A percentile compares a stretch with the other conserved stretches of the same genome.
phyloP scores from a whole-genome alignment of 2,113 vertebrate species.

The Seriola aureovittata region DNA sequence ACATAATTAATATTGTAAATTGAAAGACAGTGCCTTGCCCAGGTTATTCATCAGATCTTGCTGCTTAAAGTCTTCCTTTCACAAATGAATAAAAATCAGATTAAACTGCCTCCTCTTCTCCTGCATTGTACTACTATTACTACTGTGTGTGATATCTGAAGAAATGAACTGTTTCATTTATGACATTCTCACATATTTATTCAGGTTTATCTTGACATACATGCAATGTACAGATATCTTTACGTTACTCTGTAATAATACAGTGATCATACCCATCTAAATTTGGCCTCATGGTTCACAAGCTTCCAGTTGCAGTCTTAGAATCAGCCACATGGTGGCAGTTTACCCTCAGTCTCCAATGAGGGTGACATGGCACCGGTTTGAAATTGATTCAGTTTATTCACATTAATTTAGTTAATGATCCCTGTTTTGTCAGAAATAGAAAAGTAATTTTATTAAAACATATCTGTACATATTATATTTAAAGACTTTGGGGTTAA shows the following conservation, averaged over 20 bases:
- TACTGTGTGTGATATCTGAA: background rate
- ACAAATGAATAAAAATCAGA: conserved; percentile 82
- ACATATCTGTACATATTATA: background rate
- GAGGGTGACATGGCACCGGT: background rate
- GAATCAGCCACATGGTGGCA: conserved; percentile 45
- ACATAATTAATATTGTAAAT: conserved; percentile 45
- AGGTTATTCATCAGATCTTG: conserved; percentile 63
- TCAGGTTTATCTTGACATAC: background rate
- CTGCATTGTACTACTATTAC: background rate
- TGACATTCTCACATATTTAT: background rate
- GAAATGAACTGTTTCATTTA: background rate
- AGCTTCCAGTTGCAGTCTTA: background rate
- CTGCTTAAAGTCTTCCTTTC: conserved; percentile 81
- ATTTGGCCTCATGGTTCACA: background rate
- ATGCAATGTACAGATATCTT: background rate
- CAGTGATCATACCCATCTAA: background rate
- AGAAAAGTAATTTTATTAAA: background rate
- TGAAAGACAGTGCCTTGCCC: conserved; percentile 75
- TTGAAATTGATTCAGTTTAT: background rate
- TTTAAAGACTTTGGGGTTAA: background rate
- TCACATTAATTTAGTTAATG: background rate
- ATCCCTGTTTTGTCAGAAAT: background rate
- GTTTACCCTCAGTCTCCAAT: background rate
- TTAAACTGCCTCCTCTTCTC: conserved; percentile 28
- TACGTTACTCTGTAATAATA: background rate